phyloP scores from a whole-genome alignment of 2,113 vertebrate species.

The Sardina pilchardus region DNA sequence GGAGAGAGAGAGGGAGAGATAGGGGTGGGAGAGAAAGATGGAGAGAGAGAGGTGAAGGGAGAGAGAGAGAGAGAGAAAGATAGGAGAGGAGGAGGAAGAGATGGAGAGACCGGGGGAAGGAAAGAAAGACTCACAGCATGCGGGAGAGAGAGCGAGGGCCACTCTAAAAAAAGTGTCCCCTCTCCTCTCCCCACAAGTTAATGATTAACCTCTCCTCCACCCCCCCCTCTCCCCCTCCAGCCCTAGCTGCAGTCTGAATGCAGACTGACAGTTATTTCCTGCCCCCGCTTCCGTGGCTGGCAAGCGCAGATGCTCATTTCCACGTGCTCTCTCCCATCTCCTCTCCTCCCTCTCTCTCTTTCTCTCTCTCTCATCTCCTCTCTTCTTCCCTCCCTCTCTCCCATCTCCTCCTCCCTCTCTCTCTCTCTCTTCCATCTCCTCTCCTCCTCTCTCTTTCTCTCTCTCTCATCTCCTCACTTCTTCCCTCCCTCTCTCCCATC shows the following conservation, averaged over 20 bases:
- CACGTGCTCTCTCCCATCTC: conserved; percentile 22
- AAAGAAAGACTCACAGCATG: neutral
- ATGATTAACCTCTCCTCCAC: conserved; percentile 36
- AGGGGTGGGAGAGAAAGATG: neutral
- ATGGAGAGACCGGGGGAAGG: neutral
- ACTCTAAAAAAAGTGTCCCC: neutral
- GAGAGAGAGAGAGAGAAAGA: too few relatives aligned
- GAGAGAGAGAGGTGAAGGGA: neutral
- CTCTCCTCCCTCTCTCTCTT: neutral
- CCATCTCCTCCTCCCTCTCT: too few relatives aligned
- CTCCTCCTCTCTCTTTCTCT: neutral
- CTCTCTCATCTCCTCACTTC: too few relatives aligned
- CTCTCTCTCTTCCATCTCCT: neutral
- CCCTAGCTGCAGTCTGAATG: conserved; percentile 22
- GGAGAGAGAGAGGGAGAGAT: neutral
- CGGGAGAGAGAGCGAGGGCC: neutral
- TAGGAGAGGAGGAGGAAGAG: neutral
- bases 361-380: neutral
- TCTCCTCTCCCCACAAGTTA: conserved; percentile 29
- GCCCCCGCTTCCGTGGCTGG: conserved; percentile 43
- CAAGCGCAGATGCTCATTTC: conserved; percentile 49
- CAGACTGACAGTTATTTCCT: conserved; percentile 49
- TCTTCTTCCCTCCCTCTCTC: neutral
- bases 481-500: neutral
- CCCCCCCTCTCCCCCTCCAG: conserved; percentile 17